Conservation (phyloP, 2,113 vertebrate species). For the Neopipo cinnamomea region DNA sequence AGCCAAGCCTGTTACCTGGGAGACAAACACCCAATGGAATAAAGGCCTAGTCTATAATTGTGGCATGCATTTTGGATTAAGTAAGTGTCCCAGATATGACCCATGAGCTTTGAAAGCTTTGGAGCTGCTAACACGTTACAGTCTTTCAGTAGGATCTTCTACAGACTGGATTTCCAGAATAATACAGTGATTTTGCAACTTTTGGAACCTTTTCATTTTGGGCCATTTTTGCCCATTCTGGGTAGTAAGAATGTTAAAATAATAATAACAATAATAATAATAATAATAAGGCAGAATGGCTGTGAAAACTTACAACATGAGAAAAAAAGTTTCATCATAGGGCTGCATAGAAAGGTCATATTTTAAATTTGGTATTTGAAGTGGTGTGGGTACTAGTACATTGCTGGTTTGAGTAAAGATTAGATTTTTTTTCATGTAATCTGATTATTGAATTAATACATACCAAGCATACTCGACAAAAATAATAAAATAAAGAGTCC, state of each 20-base stretch:
- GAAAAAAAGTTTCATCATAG: neutral
- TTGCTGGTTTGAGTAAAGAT: neutral
- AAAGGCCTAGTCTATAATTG: neutral
- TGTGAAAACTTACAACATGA: neutral
- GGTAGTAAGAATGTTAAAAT: neutral
- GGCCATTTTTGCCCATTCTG: neutral
- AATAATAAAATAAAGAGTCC: neutral
- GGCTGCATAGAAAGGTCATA: neutral
- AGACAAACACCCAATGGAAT: neutral
- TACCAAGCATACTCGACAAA: neutral
- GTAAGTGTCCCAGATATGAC: neutral
- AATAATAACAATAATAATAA: neutral
- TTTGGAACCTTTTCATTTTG: neutral
- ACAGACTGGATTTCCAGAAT: neutral
- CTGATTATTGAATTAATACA: neutral
- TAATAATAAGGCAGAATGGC: neutral
- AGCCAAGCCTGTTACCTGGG: neutral
- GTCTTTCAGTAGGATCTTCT: neutral
- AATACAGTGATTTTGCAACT: neutral
- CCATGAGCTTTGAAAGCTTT: neutral
- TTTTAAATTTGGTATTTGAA: neutral
- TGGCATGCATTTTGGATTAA: neutral
- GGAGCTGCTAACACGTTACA: neutral
- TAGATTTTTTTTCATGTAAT: neutral
- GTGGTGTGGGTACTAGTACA: neutral